These are phyloP conservation scores for Harpagifer antarcticus DNA, from an alignment of 2,797 vertebrate species.

Conservation along the genomic window DNA sequence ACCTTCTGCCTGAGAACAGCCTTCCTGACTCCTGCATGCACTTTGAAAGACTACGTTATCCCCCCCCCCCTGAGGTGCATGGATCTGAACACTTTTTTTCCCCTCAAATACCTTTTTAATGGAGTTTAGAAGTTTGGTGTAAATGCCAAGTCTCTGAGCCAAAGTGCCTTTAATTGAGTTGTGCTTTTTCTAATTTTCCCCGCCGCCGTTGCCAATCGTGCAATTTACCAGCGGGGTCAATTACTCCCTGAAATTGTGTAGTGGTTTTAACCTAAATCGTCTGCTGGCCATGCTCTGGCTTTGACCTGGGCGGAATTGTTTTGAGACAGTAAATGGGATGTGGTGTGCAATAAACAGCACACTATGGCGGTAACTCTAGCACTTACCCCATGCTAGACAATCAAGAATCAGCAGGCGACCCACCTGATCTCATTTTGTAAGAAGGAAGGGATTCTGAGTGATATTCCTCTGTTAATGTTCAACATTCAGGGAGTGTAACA, in stretches of 20 bases:
- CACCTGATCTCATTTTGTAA: slow-evolving; percentile 34
- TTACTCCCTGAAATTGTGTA: slow-evolving; percentile 82
- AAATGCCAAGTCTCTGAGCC: slow-evolving; percentile 86
- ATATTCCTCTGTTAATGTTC: slow-evolving; percentile 26
- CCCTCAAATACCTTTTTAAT: slow-evolving; percentile 87
- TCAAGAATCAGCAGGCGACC: slow-evolving; percentile 31
- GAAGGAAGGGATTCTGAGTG: slow-evolving; percentile 8
- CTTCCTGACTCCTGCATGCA: slow-evolving; percentile 74
- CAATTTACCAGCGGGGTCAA: slow-evolving; percentile 83
- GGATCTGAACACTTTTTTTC: slow-evolving; percentile 79
- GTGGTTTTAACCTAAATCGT: slow-evolving; percentile 78
- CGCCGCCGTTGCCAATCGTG: slow-evolving; percentile 79
- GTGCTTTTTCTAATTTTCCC: slow-evolving; percentile 83
- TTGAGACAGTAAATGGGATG: slow-evolving; percentile 49
- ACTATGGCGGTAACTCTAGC: background rate
- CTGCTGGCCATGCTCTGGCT: slow-evolving; percentile 65
- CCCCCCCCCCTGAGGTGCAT: slow-evolving; percentile 69
- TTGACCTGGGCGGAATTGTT: slow-evolving; percentile 73
- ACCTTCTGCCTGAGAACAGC: slow-evolving; percentile 73
- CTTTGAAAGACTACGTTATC: slow-evolving; percentile 75
- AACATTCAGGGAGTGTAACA: slow-evolving; percentile 27
- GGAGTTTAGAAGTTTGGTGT: slow-evolving; percentile 86
- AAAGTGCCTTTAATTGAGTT: slow-evolving; percentile 88
- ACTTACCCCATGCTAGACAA: slow-evolving; percentile 25
- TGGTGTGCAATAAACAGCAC: slow-evolving; percentile 26